A percentile compares a stretch with the other conserved stretches of the same genome.
Conservation (phyloP, 1,140 invertebrate species). For the Drosophila asahinai region DNA sequence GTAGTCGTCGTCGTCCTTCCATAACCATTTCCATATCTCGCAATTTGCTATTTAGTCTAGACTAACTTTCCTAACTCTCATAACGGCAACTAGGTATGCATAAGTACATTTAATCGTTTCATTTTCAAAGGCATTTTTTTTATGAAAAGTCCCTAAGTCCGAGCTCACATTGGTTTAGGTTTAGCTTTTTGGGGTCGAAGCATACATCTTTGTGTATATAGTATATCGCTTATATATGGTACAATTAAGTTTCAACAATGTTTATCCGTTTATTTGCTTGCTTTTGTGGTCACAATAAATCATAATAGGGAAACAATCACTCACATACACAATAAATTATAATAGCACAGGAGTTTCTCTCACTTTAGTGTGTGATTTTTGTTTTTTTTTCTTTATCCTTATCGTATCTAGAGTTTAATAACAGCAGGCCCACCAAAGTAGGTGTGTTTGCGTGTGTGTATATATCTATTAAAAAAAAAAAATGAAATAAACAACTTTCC, state of each 20-base stretch:
- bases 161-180: conserved; percentile 3
- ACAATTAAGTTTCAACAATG: conserved; percentile 69
- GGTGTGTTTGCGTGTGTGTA: conserved; percentile 13
- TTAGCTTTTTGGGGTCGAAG: conserved; percentile 1
- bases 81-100: conserved; percentile 33
- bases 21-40: not conserved
- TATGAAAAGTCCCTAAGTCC: conserved; percentile 50
- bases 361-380: conserved; percentile 1
- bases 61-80: conserved; percentile 16
- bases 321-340: conserved; percentile 65
- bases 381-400: conserved; percentile 32
- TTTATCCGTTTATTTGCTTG: conserved; percentile 56
- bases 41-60: conserved; percentile 38
- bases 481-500: conserved; percentile 38
- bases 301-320: conserved; percentile 53
- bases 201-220: conserved; percentile 12
- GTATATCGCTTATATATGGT: conserved; percentile 14
- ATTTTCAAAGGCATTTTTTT: conserved; percentile 62
- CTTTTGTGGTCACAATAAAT: conserved; percentile 50
- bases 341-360: conserved; percentile 51
- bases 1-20: not conserved
- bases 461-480: conserved; percentile 34
- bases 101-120: conserved; percentile 39
- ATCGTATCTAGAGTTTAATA: conserved; percentile 50
- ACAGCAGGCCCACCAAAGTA: conserved; percentile 41